Percentiles rank a stretch among this genome's conserved stretches.
Evolutionary conservation across 2,888 invertebrate species (phyloP).

Genomic region (Pimpla rufipes): DNA sequence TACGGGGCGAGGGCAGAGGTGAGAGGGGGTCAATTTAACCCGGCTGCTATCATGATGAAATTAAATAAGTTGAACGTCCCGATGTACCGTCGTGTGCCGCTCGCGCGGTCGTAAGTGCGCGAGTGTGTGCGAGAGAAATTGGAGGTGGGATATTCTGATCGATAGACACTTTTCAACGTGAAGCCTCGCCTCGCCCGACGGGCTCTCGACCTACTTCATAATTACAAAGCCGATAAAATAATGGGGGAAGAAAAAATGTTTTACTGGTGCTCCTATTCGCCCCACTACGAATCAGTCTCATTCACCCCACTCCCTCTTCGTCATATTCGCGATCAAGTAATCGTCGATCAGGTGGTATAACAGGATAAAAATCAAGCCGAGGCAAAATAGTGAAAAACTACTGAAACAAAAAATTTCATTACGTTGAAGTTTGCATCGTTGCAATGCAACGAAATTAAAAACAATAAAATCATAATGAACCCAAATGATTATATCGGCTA

Average conservation of each 20-base stretch:
- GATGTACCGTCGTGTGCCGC: slow-evolving; percentile 22
- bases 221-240: slow-evolving; percentile 78
- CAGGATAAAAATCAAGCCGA: too few relatives aligned
- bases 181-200: slow-evolving; percentile 66
- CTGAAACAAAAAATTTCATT: too few relatives aligned
- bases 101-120: slow-evolving; percentile 12
- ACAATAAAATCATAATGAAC: too few relatives aligned
- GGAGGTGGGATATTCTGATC: slow-evolving; percentile 60
- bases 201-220: slow-evolving; percentile 79
- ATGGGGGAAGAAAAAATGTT: slow-evolving; percentile 52
- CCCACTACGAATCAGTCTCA: background rate
- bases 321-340: too few relatives aligned
- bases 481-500: too few relatives aligned
- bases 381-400: too few relatives aligned
- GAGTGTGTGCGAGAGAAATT: background rate
- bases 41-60: slow-evolving; percentile 63
- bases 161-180: slow-evolving; percentile 73
- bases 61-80: slow-evolving; percentile 65
- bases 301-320: background rate
- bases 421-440: too few relatives aligned
- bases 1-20: too few relatives aligned
- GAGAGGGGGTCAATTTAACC: slow-evolving; percentile 51
- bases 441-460: too few relatives aligned
- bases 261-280: slow-evolving; percentile 14
- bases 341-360: too few relatives aligned